Base-by-base conservation (phyloP, 2,797 vertebrate species). In the Naso thynnoides region DNA sequence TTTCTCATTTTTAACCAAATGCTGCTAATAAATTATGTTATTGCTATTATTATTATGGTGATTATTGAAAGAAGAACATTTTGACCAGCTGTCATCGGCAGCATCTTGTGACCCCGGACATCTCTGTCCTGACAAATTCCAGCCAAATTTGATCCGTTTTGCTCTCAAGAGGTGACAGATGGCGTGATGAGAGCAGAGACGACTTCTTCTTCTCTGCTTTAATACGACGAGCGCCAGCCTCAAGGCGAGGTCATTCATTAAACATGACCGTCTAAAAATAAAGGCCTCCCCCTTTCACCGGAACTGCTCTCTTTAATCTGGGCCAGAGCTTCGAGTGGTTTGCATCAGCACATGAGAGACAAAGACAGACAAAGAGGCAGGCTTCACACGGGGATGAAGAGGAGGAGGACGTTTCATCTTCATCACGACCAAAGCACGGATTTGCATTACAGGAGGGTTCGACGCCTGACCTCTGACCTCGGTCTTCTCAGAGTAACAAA, bases 201-300 rank as follows among this genome's bases (percentile, higher is more conserved):
- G 45, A 21, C 39, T 61, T 70, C 61, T 76, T 36, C 66, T 54
- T 29, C 83, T 70, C 50, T 16, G 29, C 73, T 80, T 59, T 45
- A 63, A 62, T 0, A 52, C 45, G 3, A 58, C 59, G 5, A 83
- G 73, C 60, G 24, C 0, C 44, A 67, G 73, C 76, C 81, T 79
- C 13, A 53, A 71, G 78, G 66, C 53, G 70, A 83, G 85, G 78
- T 84, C 91, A 92, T 94, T 84, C 90, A 94, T 94, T 93, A 94
- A 94, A 91, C 90, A 94, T 94, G 89, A 75, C 57, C 27, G 59
- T 90, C 91, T 91, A 93, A 93, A 93, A 93, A 94, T 93, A 93
- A 89, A 91, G 82, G 70, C 76, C 75, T 86, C 73, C 70, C 81
- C 69, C 81, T 89, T 85, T 79, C 82, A 83, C 81, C 41, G 56